Conservation (phyloP, 2,888 invertebrate genomes). For the Parthenolecanium corni region DNA sequence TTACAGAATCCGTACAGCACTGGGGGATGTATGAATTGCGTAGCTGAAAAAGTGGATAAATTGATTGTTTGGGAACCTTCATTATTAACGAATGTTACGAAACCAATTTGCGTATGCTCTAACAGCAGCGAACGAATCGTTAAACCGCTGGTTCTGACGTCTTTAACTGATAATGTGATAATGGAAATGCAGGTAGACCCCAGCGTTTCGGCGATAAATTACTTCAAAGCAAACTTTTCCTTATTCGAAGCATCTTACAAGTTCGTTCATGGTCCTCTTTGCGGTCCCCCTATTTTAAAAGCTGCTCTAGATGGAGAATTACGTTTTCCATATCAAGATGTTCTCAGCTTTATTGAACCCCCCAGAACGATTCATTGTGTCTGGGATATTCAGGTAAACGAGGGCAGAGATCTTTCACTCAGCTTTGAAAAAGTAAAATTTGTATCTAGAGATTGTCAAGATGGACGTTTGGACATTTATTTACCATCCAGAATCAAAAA, state of each 20-base stretch:
- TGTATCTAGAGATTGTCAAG: slow-evolving; percentile 71
- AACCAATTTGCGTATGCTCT: slow-evolving; percentile 18
- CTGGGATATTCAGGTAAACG: slow-evolving; percentile 70
- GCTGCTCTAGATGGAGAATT: slow-evolving; percentile 53
- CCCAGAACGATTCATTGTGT: slow-evolving; percentile 51
- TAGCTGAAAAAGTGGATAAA: slow-evolving; percentile 75
- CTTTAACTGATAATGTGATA: slow-evolving; percentile 67
- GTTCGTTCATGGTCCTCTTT: slow-evolving; percentile 78
- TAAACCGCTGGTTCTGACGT: slow-evolving; percentile 45
- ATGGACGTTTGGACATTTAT: slow-evolving; percentile 74
- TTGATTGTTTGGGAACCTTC: slow-evolving; percentile 60
- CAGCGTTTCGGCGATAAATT: slow-evolving; percentile 71
- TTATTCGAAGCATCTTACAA: slow-evolving; percentile 78
- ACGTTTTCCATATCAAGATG: slow-evolving; percentile 29
- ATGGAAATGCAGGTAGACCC: slow-evolving; percentile 72
- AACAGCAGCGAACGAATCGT: slow-evolving; percentile 8
- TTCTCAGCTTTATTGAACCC: slow-evolving; percentile 42
- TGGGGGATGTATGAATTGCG: slow-evolving; percentile 70
- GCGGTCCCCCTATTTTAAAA: slow-evolving; percentile 69
- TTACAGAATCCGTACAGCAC: slow-evolving; percentile 60
- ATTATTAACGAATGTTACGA: slow-evolving; percentile 27
- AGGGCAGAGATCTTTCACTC: slow-evolving; percentile 73
- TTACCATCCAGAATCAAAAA: slow-evolving; percentile 49
- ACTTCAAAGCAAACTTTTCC: slow-evolving; percentile 73
- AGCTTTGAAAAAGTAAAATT: slow-evolving; percentile 72